Percentiles rank a stretch among this genome's conserved stretches.
Conservation (phyloP, 2,797 vertebrate genomes). For the Anguilla marmorata region DNA sequence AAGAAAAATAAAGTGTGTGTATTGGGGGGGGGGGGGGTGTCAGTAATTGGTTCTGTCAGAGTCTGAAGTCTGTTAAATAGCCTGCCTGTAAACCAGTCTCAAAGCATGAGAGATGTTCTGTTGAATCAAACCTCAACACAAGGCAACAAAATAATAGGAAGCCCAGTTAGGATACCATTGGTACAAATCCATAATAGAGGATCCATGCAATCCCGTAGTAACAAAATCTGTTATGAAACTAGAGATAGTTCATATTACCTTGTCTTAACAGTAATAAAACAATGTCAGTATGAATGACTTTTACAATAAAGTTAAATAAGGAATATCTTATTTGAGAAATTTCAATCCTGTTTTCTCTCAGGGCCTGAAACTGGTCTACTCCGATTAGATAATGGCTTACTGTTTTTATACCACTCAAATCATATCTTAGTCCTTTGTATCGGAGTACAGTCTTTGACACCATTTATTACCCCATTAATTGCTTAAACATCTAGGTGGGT, state of each 20-base stretch:
- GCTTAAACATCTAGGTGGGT: not conserved
- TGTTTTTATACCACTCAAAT: not conserved
- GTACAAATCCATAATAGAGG: not conserved
- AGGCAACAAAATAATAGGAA: not conserved
- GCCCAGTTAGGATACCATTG: not conserved
- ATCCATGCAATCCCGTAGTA: not conserved
- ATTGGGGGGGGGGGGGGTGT: not conserved
- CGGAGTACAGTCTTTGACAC: not conserved
- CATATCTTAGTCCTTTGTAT: not conserved
- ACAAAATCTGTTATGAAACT: not conserved
- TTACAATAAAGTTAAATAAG: not conserved
- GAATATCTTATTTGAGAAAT: not conserved
- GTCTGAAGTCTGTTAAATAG: constrained; percentile 10
- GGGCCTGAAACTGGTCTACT: not conserved
- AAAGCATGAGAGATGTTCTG: not conserved
- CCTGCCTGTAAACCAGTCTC: not conserved
- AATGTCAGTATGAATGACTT: not conserved
- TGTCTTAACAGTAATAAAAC: not conserved
- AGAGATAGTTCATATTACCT: not conserved
- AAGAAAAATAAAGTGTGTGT: not conserved
- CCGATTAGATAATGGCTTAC: not conserved
- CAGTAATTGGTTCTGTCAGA: constrained; percentile 16
- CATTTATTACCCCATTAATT: no score
- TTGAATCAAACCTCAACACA: not conserved
- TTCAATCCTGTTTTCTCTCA: no score